Evolutionary conservation across 2,797 vertebrate species (phyloP).

Genomic region (Tapera naevia): DNA sequence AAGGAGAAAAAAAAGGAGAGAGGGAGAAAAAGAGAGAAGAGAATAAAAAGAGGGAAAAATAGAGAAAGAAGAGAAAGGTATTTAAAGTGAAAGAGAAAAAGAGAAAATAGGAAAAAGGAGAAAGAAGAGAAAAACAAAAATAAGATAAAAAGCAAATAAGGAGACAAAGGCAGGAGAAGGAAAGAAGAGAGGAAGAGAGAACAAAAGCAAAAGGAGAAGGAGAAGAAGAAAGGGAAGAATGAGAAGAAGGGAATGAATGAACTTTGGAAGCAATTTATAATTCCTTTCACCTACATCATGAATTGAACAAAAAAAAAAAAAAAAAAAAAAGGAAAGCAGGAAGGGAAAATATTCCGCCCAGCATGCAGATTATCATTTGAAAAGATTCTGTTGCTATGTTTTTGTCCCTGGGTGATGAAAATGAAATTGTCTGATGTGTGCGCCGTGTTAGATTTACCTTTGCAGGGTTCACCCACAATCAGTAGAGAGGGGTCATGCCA

Average conservation of each 20-base stretch:
- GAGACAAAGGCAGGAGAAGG: background rate
- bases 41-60: no score
- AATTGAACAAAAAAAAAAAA: slow-evolving; percentile 30
- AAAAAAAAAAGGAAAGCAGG: background rate
- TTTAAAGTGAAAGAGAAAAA: background rate
- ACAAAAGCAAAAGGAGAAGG: background rate
- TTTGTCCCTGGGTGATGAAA: slow-evolving; percentile 83
- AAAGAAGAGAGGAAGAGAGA: background rate
- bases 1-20: no score
- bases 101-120: background rate
- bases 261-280: slow-evolving; percentile 61
- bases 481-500: slow-evolving; percentile 80
- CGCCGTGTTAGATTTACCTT: slow-evolving; percentile 82
- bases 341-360: slow-evolving; percentile 37
- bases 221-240: background rate
- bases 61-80: background rate
- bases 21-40: fast-evolving
- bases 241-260: slow-evolving; percentile 46
- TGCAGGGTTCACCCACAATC: slow-evolving; percentile 79
- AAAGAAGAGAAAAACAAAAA: background rate
- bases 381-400: slow-evolving; percentile 81
- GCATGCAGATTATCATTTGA: slow-evolving; percentile 83
- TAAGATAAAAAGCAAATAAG: background rate
- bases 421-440: slow-evolving; percentile 87
- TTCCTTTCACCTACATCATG: slow-evolving; percentile 47